Evolutionary conservation across 1,140 invertebrate species (phyloP), one percentile per base, ranked within the genome.

Genomic region (Rhynchophorus ferrugineus): DNA sequence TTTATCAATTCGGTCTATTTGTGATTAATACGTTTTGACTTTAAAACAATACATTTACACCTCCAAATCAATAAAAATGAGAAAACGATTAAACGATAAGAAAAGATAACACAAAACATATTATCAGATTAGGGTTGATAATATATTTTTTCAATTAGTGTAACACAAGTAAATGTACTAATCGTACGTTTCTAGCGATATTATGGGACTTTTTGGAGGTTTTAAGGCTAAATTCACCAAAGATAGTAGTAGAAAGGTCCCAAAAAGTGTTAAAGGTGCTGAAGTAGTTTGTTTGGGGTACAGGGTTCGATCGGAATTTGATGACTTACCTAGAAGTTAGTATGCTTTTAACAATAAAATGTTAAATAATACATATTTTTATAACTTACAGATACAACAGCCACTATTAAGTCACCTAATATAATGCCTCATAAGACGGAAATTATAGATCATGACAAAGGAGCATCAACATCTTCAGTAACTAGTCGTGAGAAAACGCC

Each of bases 171-270:
- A n/a, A n/a, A n/a, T n/a, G n/a, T n/a, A n/a, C n/a, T n/a, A n/a
- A n/a, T n/a, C n/a, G n/a, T n/a, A n/a, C n/a, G n/a, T n/a, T n/a
- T n/a, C n/a, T n/a, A n/a, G n/a, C n/a, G n/a, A n/a, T n/a, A 18
- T 29, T 37, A 59, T 67, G 54, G 72, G 73, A 62, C 59, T 74
- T 33, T 72, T 75, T 48, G 60, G 64, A 41, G 69, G 71, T 13
- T 76, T 75, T 57, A 70, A 67, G 45, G 72, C 69, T 2, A 69
- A 68, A 9, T 57, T 76, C 2, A 67, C 70, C 16, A 63, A 69
- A 8, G 52, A 62, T 14, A 55, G 55, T 8, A 52, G 56, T 1
- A 62, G 59, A 14, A 62, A 61, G 29, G 61, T 39, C 1, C 54
- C 61, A 2, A 61, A 61, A 35, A 62, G 39, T 3, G 54, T 61